Evolutionary conservation across 2,888 invertebrate species (phyloP), one percentile per base, ranked within the genome.

Genomic region (Bimastos eiseni): DNA sequence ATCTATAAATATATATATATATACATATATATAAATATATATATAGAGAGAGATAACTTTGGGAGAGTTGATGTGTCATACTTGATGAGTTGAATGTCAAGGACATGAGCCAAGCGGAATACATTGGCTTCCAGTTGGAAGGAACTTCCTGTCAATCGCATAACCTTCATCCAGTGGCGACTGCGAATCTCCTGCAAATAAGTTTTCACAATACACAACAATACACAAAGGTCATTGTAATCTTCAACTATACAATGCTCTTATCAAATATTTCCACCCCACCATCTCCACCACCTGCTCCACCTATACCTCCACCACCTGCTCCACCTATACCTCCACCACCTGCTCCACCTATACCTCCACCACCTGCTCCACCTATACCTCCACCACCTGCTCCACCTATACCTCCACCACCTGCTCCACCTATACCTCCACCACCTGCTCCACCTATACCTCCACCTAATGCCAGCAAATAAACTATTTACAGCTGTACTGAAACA

Each of bases 81-180:
- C 95, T 94, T 94, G 91, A 95, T 94, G n/a, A 95, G 94, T 83
- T 93, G 94, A 91, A 95, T 95, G 92, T 95, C 94, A 34, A 95
- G 93, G 3, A 95, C 93, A 92, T 95, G 94, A 83, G 92, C 93
- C 44, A 95, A 92, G 91, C 93, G 94, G 93, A 95, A 95, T 84
- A 95, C 94, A 92, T 94, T 94, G 44, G 94, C 94, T 93, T 95
- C 95, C 92, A 95, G 93, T 92, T 94, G 95, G 93, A 95, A 95
- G 11, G 94, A 93, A 91, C 94, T 94, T 89, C 94, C 94, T 24
- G 95, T 95, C 33, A 95, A 94, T 89, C 94, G 93, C 95, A 95
- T 95, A 84, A 95, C 95, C 92, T 95, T 94, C 44, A 95, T 93
- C 95, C 95, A 95, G 92, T 95, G 95, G 30, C 95, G 94, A 92